Conservation (phyloP, 1,140 invertebrate species). For the Eriosoma lanigerum region DNA sequence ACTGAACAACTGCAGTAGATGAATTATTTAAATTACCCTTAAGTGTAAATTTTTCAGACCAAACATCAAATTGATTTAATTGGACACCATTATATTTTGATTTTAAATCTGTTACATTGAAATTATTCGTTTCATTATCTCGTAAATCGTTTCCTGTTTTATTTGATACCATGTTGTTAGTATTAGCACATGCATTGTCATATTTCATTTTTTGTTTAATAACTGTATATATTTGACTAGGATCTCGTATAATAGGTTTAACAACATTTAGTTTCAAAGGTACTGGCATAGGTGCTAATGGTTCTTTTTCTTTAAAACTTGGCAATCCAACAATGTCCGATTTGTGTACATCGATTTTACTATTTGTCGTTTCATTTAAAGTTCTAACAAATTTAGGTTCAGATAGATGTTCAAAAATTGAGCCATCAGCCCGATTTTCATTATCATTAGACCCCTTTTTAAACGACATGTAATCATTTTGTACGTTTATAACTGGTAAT, state of each 20-base stretch:
- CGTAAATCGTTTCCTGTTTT: background rate
- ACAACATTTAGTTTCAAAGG: constrained; percentile 34
- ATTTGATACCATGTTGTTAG: background rate
- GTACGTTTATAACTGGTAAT: background rate
- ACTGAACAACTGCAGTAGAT: background rate
- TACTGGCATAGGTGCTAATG: constrained; percentile 4
- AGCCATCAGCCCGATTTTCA: constrained; percentile 26
- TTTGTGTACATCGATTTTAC: constrained; percentile 9
- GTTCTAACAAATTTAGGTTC: constrained; percentile 13
- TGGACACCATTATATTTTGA: constrained; percentile 8
- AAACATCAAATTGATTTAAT: constrained; percentile 36
- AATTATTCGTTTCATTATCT: background rate
- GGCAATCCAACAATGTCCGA: background rate
- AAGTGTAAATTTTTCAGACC: constrained; percentile 38
- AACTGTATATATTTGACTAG: constrained; percentile 24
- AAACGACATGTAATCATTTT: background rate
- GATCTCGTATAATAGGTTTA: constrained; percentile 33
- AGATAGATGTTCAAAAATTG: constrained; percentile 31
- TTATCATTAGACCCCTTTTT: constrained; percentile 23
- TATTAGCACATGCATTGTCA: background rate
- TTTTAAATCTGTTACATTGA: background rate
- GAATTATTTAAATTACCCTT: background rate
- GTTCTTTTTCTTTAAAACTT: constrained; percentile 43
- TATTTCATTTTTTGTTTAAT: constrained; percentile 42
- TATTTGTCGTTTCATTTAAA: background rate